phyloP scores from a whole-genome alignment of 1,140 invertebrate genomes.

The Meloidogyne chitwoodi region DNA sequence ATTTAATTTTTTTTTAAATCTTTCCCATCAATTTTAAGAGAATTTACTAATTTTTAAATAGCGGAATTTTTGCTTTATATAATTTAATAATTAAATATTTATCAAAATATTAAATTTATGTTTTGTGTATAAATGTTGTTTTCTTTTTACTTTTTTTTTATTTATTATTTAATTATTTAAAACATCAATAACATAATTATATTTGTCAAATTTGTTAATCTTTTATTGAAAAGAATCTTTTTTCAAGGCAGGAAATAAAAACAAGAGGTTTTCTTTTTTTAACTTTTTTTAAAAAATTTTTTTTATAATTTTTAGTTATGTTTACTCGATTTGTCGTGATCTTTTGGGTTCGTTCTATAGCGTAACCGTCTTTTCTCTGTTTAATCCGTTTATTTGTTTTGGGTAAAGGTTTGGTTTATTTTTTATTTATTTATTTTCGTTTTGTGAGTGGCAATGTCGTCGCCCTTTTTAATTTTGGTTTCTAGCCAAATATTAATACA shows the following conservation, averaged over 20 bases:
- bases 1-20: no score
- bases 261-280: neutral
- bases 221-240: neutral
- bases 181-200: no score
- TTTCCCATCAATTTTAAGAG: no score
- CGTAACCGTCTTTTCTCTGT: no score
- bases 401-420: no score
- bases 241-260: neutral
- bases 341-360: neutral
- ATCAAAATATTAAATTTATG: no score
- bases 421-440: no score
- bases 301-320: neutral
- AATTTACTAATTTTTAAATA: no score
- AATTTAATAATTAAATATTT: no score
- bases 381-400: no score
- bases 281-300: neutral
- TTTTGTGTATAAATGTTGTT: neutral
- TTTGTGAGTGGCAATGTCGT: neutral
- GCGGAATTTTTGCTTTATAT: no score
- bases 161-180: neutral
- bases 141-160: neutral
- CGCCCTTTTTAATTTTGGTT: neutral
- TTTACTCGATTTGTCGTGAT: neutral
- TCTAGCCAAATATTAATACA: neutral
- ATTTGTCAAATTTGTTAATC: neutral